A percentile compares a stretch with the other conserved stretches of the same genome.
Evolutionary conservation across 2,888 invertebrate species (phyloP).

Genomic region (Cheilosia impressa): DNA sequence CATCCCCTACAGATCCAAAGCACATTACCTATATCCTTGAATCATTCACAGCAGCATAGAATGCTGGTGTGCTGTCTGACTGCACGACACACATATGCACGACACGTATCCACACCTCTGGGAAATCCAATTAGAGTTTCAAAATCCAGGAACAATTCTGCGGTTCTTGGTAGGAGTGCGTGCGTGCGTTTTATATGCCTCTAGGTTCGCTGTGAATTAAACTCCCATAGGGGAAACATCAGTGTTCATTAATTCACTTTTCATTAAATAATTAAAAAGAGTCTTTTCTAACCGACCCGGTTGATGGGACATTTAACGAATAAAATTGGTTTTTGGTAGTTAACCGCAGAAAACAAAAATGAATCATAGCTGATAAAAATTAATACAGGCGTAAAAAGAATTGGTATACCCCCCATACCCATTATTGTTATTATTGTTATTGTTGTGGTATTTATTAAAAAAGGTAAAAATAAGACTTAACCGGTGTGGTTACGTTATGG

Average conservation of each 20-base stretch:
- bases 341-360: conserved; percentile 24
- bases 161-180: conserved; percentile 28
- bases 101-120: conserved; percentile 55
- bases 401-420: too few relatives aligned
- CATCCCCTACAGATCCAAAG: neutral
- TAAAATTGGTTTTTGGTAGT: conserved; percentile 43
- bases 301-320: conserved; percentile 57
- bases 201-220: conserved; percentile 29
- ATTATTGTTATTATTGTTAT: too few relatives aligned
- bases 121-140: conserved; percentile 73
- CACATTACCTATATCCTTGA: conserved; percentile 34
- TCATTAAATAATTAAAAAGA: conserved; percentile 70
- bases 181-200: conserved; percentile 17
- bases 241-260: conserved; percentile 63
- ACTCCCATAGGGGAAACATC: conserved; percentile 44
- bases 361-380: neutral
- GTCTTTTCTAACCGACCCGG: conserved; percentile 42
- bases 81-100: conserved; percentile 22
- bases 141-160: conserved; percentile 68
- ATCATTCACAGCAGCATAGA: conserved; percentile 21
- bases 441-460: neutral
- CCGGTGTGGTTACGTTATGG: neutral
- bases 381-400: neutral
- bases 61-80: conserved; percentile 5
- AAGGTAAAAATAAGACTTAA: neutral